Evolutionary conservation across 2,797 vertebrate genomes (phyloP).

Genomic region (Lateolabrax maculatus): DNA sequence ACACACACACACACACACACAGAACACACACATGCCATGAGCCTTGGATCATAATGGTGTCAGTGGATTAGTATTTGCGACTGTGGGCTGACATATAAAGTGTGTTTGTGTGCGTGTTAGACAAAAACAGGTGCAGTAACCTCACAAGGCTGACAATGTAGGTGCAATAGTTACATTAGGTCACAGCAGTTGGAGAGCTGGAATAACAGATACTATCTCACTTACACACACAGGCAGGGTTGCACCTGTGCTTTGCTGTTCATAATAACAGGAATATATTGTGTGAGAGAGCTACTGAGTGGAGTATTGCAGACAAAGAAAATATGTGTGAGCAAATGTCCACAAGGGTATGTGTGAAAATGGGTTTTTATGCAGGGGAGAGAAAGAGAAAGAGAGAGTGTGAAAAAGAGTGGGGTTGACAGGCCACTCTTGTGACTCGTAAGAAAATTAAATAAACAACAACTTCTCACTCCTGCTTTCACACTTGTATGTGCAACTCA

Average conservation of each 20-base stretch:
- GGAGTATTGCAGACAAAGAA: conserved; percentile 65
- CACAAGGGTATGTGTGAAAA: conserved; percentile 69
- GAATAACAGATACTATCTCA: conserved; percentile 65
- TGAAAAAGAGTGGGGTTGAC: conserved; percentile 62
- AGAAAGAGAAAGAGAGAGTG: conserved; percentile 53
- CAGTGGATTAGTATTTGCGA: conserved; percentile 55
- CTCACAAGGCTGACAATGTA: conserved; percentile 63
- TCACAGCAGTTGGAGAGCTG: conserved; percentile 60
- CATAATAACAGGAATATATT: conserved; percentile 63
- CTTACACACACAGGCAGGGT: conserved; percentile 45
- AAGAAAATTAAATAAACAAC: conserved; percentile 83
- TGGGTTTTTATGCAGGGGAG: conserved; percentile 57
- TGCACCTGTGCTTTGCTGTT: conserved; percentile 65
- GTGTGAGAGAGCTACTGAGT: conserved; percentile 52
- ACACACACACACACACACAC: conserved; percentile 10
- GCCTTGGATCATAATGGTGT: conserved; percentile 53
- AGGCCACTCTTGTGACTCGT: conserved; percentile 73
- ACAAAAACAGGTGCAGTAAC: conserved; percentile 71
- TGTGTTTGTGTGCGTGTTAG: conserved; percentile 48
- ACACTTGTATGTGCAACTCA: conserved; percentile 80
- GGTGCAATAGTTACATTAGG: conserved; percentile 68
- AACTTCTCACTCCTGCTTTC: conserved; percentile 81
- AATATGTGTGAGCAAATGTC: conserved; percentile 74
- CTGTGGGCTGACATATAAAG: conserved; percentile 56
- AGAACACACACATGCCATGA: conserved; percentile 24